Evolutionary conservation across 2,797 vertebrate genomes (phyloP), one percentile per base, ranked within the genome.

Genomic region (Pipistrellus nathusii): DNA sequence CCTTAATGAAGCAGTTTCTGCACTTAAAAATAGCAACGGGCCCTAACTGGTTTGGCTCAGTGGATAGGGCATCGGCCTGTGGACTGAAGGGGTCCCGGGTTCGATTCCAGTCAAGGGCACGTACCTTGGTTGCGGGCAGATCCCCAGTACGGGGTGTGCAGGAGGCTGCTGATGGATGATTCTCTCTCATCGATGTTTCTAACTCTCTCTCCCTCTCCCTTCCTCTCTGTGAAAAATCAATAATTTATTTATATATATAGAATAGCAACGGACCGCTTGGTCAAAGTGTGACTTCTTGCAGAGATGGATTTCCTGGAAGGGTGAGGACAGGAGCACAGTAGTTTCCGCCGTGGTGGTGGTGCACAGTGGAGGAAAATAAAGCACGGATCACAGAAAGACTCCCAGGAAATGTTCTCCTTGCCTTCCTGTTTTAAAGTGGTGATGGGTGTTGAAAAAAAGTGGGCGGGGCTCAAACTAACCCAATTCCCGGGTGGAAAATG

Each of bases 1-100:
- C 94, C 94, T 95, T 88, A 96, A 72, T 77, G 95, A 95, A 92
- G 82, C 84, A 73, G 55, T 20, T 97, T 93, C 96, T 95, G 90
- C 88, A 76, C 72, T 90, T 83, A 30, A 48, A 84, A 77, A 81
- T 95, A 20, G 0, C 84, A 92, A 44, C 21, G 18, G 88, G 48
- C 48, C 48, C 48, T 51, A 15, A 51, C 48, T 5, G 15, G 15
- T 51, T 51, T 51, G 48, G 48, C 14, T 51, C 15, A 51, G 48
- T 17, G 48, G 48, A 15, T 51, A 51, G 48, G 15, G 48, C 48
- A 15, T 15, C 48, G 14, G 15, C 15, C 48, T 51, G 15, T 51
- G 48, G 48, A 51, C 48, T 51, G 48, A 15, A 51, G 14, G 48
- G 48, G 48, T 17, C 48, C 48, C 15, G 48, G 48, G 48, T 51